Conservation (phyloP, 2,797 vertebrate genomes). For the Catharus ustulatus region DNA sequence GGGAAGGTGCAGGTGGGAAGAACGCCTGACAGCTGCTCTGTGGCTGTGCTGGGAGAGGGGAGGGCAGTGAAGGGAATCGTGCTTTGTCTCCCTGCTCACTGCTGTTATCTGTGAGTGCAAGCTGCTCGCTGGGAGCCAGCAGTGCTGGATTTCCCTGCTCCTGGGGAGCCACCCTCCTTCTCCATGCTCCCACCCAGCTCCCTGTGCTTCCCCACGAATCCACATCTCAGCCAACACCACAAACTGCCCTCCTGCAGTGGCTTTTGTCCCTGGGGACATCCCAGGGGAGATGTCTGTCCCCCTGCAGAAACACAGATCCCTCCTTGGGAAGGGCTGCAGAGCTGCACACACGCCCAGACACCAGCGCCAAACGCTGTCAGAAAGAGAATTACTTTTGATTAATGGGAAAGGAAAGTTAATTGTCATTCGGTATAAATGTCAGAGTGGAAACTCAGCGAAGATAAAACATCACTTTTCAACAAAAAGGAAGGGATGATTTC, state of each 20-base stretch:
- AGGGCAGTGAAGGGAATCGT: rapidly evolving
- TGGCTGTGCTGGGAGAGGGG: background rate
- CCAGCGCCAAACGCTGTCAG: background rate
- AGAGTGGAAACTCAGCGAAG: slow-evolving; percentile 30
- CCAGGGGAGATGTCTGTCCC: background rate
- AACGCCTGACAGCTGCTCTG: background rate
- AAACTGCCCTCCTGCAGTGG: background rate
- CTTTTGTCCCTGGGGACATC: rapidly evolving
- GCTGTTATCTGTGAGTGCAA: background rate
- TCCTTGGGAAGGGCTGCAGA: background rate
- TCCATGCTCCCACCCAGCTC: background rate
- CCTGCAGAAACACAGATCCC: background rate
- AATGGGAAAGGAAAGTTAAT: slow-evolving; percentile 45
- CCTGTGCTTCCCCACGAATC: rapidly evolving
- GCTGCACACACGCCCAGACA: background rate
- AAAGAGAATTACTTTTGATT: slow-evolving; percentile 47
- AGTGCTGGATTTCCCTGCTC: background rate
- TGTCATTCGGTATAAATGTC: slow-evolving; percentile 46
- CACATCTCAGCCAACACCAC: background rate
- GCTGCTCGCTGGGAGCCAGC: background rate
- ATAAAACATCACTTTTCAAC: slow-evolving; percentile 12
- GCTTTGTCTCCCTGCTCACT: background rate
- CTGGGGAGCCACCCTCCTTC: background rate
- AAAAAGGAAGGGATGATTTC: slow-evolving; percentile 19
- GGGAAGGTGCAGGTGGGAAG: background rate